Base-by-base conservation (phyloP, 1,140 invertebrate species). In the Luehdorfia chinensis region DNA sequence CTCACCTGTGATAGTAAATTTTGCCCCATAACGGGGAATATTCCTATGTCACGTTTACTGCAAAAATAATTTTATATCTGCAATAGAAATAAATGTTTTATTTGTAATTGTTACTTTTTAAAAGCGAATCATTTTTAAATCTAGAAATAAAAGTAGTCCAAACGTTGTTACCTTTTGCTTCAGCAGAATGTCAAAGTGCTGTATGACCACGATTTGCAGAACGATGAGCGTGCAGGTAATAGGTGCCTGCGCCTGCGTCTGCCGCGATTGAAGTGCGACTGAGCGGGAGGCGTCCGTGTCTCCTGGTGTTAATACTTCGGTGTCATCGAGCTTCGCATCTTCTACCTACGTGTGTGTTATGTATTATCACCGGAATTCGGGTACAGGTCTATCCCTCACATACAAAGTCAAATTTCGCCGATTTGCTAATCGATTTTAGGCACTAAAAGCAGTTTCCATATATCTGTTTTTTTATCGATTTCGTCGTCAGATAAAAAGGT, bases 221-320 rank as follows among this genome's bases (percentile, higher is more conserved):
- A n/a, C n/a, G n/a, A n/a, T n/a, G 33, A 50, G 19, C 6, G 19
- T 21, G 39, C 15, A 9, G 18, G 25, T 25, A 12, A 27, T 9
- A 19, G 23, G 34, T 32, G 34, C 47, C 44, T 46, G 60, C 57
- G 66, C 57, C 52, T 74, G 60, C 63, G 63, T 55, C 46, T 48
- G 66, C 67, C 68, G 66, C 65, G 71, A 34, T 37, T 66, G 55
- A 37, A 52, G 66, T 61, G 62, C 68, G 71, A 81, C 77, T 84
- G 79, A 79, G 61, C 71, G 67, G 64, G 41, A 63, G 55, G 55
- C 71, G 63, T 60, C 53, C 59, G 56, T 47, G 66, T 48, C 58
- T 43, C 69, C 64, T 67, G 66, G 75, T 80, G 76, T 79, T 79
- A 83, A 81, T 79, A 73, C 75, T 66, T 72, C 66, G 57, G 71